Percentiles rank a stretch among this genome's conserved stretches.
These are phyloP conservation scores for Parotia lawesii DNA, from an alignment of 2,113 vertebrate species.

Conservation along the genomic window DNA sequence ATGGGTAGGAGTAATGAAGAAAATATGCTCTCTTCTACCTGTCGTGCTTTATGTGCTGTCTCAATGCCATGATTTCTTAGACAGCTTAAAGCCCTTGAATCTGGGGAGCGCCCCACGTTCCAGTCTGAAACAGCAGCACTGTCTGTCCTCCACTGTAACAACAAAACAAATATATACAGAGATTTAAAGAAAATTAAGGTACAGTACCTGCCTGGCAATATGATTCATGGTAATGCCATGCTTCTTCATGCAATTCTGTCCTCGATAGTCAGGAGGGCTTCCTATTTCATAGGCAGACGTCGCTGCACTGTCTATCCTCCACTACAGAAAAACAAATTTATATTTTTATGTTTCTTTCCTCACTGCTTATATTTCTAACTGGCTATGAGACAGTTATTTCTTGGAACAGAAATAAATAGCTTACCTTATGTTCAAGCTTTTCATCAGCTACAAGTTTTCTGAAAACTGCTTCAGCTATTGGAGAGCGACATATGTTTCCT, in stretches of 20 bases:
- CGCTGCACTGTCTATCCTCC: constrained; percentile 98
- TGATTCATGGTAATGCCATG: constrained; percentile 87
- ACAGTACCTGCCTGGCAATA: constrained; percentile 92
- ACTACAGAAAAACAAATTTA: constrained; percentile 79
- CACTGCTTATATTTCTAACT: neutral
- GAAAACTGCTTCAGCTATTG: constrained; percentile 96
- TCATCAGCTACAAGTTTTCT: constrained; percentile 85
- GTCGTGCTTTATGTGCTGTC: constrained; percentile 90
- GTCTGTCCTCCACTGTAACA: constrained; percentile 98
- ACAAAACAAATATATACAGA: constrained; percentile 77
- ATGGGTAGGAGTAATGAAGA: neutral
- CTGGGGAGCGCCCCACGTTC: constrained; percentile 90
- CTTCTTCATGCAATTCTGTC: constrained; percentile 91
- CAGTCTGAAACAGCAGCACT: constrained; percentile 93
- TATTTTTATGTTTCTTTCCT: constrained; percentile 40
- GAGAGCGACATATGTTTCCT: constrained; percentile 97
- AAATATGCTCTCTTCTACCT: constrained; percentile 82
- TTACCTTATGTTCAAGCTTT: constrained; percentile 82
- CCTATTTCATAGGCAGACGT: constrained; percentile 96
- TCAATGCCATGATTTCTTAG: constrained; percentile 88
- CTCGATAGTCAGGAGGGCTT: constrained; percentile 90
- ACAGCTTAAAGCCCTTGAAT: constrained; percentile 88
- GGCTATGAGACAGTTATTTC: neutral
- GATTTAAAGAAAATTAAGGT: constrained; percentile 48
- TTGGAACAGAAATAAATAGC: neutral